phyloP scores from a whole-genome alignment of 2,797 vertebrate species.

The Zenarchopterus dispar region DNA sequence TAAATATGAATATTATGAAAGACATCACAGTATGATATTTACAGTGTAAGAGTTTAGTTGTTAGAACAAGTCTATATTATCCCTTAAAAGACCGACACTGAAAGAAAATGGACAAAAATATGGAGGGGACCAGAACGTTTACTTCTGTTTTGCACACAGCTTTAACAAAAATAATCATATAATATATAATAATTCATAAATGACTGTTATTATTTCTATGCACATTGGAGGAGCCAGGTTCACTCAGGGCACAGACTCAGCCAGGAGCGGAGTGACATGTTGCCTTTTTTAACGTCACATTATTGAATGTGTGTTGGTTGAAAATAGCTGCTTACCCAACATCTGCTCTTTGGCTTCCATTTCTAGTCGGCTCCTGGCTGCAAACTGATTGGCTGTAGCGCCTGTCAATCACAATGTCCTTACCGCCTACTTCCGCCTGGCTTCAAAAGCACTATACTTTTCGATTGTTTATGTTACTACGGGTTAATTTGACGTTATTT shows the following conservation, averaged over 20 bases:
- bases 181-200: no score
- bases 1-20: no score
- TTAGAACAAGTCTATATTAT: no score
- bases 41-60: no score
- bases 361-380: conserved; percentile 3
- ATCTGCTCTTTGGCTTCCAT: conserved; percentile 23
- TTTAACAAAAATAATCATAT: no score
- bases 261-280: neutral
- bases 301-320: neutral
- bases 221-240: no score
- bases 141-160: no score
- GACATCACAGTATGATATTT: no score
- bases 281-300: conserved; percentile 1
- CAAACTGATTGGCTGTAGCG: conserved; percentile 56
- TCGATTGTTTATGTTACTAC: conserved; percentile 60
- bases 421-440: conserved; percentile 71
- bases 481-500: conserved; percentile 28
- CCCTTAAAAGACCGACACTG: no score
- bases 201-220: no score
- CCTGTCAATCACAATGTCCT: conserved; percentile 73
- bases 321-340: conserved; percentile 22
- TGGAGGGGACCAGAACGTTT: no score
- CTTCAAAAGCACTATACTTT: conserved; percentile 35
- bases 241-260: neutral
- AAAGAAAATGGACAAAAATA: no score